Evolutionary conservation across 2,888 invertebrate species (phyloP).

Genomic region (Celastrina argiolus): DNA sequence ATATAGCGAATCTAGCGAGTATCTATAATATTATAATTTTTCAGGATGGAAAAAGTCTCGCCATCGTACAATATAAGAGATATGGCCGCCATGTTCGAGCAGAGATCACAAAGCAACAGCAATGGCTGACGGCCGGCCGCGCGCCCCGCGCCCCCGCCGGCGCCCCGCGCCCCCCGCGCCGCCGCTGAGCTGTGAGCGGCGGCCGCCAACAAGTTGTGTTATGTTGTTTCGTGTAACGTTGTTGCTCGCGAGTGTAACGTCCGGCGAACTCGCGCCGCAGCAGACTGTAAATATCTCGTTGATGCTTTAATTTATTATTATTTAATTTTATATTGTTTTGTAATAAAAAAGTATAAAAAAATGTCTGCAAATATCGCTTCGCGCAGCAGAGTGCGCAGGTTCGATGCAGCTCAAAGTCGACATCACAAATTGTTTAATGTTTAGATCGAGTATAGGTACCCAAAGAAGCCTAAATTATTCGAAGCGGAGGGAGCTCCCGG

Average conservation of each 20-base stretch:
- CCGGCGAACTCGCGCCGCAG: neutral
- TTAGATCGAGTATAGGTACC: neutral
- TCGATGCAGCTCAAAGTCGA: neutral
- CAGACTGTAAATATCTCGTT: conserved; percentile 18
- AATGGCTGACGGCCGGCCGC: conserved; percentile 49
- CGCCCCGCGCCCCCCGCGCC: neutral
- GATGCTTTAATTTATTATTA: conserved; percentile 21
- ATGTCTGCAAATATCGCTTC: neutral
- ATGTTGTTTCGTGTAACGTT: neutral
- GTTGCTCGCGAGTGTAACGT: neutral
- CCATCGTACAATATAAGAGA: conserved; percentile 87
- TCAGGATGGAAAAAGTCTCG: conserved; percentile 82
- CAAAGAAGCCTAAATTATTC: neutral
- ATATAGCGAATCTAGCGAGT: neutral
- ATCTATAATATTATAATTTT: conserved; percentile 35
- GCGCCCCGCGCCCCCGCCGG: neutral
- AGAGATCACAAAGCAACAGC: conserved; percentile 73
- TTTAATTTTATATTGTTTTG: conserved; percentile 17
- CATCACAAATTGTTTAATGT: neutral
- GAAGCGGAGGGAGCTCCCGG: neutral
- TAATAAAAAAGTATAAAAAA: neutral
- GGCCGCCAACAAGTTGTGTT: neutral
- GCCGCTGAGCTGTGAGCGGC: neutral
- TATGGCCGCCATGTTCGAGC: conserved; percentile 90
- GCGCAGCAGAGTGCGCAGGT: neutral